Evolutionary conservation across 2,888 invertebrate genomes (phyloP).

Genomic region (Plutella xylostella): DNA sequence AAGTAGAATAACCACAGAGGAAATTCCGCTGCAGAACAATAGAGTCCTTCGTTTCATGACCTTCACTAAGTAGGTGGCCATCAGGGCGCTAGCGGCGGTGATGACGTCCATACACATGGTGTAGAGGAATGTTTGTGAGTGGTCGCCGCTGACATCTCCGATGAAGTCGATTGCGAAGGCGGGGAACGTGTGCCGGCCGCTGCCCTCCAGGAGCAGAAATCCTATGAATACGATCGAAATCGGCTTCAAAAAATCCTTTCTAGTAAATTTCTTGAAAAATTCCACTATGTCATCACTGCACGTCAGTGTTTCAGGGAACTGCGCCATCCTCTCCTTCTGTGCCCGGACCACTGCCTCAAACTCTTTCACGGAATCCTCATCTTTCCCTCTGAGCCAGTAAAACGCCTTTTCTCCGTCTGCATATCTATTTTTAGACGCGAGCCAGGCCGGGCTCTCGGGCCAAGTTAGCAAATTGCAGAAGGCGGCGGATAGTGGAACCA

Average conservation of each 20-base stretch:
- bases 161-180: constrained; percentile 42
- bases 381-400: constrained; percentile 56
- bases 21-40: constrained; percentile 33
- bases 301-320: constrained; percentile 13
- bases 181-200: constrained; percentile 40
- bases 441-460: constrained; percentile 73
- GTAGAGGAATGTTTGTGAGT: constrained; percentile 29
- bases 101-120: constrained; percentile 35
- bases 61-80: constrained; percentile 34
- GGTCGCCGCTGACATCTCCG: constrained; percentile 29
- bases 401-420: constrained; percentile 60
- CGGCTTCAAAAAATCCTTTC: constrained; percentile 38
- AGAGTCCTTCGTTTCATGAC: constrained; percentile 33
- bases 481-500: constrained; percentile 27
- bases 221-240: constrained; percentile 27
- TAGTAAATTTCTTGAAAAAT: constrained; percentile 31
- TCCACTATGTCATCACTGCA: constrained; percentile 13
- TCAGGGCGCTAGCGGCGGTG: constrained; percentile 30
- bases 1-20: constrained; percentile 26
- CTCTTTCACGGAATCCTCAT: constrained; percentile 22
- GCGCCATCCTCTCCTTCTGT: constrained; percentile 24
- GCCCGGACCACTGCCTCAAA: constrained; percentile 29
- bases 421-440: constrained; percentile 57
- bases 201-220: constrained; percentile 29
- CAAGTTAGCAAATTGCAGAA: constrained; percentile 42